A percentile compares a stretch with the other conserved stretches of the same genome.
These are phyloP conservation scores for Hycleus cichorii DNA, from an alignment of 1,140 invertebrate species.

Conservation along the genomic window DNA sequence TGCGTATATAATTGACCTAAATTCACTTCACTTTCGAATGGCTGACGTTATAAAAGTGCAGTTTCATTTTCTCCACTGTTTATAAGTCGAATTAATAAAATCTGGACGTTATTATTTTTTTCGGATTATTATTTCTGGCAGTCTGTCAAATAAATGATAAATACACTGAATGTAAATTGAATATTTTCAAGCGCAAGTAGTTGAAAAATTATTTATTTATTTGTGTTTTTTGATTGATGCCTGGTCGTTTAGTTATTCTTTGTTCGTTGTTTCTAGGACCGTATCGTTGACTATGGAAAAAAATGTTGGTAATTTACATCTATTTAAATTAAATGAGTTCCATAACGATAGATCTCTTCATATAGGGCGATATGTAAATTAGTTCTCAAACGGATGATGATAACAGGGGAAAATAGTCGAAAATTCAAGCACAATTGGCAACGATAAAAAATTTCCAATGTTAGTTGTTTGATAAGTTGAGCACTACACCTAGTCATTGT, in stretches of 20 bases:
- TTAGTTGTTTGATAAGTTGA: conserved; percentile 9
- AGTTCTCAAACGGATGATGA: not conserved
- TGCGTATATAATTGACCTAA: too few species aligned
- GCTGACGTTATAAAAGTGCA: too few species aligned
- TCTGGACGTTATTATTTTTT: too few species aligned
- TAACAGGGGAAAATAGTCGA: not conserved
- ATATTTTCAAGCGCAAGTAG: not conserved
- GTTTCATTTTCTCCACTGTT: too few species aligned
- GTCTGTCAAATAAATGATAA: not conserved
- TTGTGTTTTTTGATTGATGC: conserved; percentile 5
- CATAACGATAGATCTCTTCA: conserved; percentile 14
- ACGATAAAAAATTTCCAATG: conserved; percentile 1
- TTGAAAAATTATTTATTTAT: not conserved
- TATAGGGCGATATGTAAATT: conserved; percentile 14
- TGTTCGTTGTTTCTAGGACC: too few species aligned
- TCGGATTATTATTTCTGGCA: conserved; percentile 8
- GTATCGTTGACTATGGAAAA: not conserved
- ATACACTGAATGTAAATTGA: not conserved
- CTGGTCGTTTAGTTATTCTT: too few species aligned
- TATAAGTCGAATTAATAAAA: too few species aligned
- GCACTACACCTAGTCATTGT: conserved; percentile 21
- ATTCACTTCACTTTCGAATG: too few species aligned
- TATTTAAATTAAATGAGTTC: conserved; percentile 14
- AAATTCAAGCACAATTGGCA: conserved; percentile 13
- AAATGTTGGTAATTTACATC: conserved; percentile 14